phyloP scores from a whole-genome alignment of 2,113 vertebrate genomes.

The Brachionichthys hirsutus region DNA sequence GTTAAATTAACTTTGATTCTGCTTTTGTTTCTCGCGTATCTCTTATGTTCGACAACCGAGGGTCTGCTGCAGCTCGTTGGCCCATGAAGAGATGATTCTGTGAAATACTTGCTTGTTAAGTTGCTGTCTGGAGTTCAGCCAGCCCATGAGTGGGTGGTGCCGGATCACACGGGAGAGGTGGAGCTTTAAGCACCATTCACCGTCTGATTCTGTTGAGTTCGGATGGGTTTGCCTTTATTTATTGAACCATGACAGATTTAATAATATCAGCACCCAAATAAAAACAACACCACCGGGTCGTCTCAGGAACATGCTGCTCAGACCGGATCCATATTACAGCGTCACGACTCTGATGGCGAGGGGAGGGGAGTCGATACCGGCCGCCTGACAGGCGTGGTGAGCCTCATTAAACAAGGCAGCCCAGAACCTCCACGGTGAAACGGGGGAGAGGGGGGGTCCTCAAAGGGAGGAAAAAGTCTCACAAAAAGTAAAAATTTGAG shows the following conservation, averaged over 20 bases:
- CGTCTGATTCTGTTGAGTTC: background rate
- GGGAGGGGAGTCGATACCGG: background rate
- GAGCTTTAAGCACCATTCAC: background rate
- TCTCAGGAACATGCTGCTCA: slow-evolving; percentile 5
- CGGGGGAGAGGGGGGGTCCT: background rate
- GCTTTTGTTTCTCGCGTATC: no score
- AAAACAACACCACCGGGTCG: background rate
- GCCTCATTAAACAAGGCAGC: background rate
- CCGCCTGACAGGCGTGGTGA: slow-evolving; percentile 14
- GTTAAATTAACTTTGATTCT: no score
- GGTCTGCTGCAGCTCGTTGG: no score
- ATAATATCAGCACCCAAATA: background rate
- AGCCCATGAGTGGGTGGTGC: slow-evolving; percentile 24
- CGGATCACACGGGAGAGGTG: slow-evolving; percentile 6
- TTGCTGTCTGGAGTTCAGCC: background rate
- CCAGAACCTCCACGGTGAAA: background rate
- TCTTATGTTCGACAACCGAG: no score
- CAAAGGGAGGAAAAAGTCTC: background rate
- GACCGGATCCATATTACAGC: slow-evolving; percentile 13
- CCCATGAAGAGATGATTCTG: no score
- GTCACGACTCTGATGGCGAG: slow-evolving; percentile 19
- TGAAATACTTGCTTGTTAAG: slow-evolving; percentile 1
- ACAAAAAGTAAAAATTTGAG: background rate
- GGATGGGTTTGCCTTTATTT: no score
- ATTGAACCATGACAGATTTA: no score